Conservation (phyloP, 1,140 invertebrate genomes). For the Meloidogyne hapla region DNA sequence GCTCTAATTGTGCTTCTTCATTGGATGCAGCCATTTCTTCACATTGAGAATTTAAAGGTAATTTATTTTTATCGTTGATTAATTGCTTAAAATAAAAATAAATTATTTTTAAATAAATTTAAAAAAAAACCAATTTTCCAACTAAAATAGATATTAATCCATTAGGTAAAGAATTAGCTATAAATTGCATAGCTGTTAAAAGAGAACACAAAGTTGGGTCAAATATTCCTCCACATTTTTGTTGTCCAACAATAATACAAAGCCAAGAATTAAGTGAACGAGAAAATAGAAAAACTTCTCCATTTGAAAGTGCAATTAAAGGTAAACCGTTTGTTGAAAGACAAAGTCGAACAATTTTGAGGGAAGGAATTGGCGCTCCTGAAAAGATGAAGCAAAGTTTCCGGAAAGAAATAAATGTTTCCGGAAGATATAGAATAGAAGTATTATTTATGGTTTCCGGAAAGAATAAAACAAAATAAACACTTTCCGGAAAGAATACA, state of each 20-base stretch:
- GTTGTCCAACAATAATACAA: constrained; percentile 1
- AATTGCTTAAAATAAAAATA: neutral
- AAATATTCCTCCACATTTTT: neutral
- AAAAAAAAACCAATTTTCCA: neutral
- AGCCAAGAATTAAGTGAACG: constrained; percentile 15
- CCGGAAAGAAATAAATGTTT: neutral
- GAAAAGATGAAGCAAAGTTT: neutral
- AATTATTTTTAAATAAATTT: neutral
- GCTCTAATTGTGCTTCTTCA: constrained; percentile 18
- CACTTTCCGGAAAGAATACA: too few species aligned
- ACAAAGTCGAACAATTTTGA: constrained; percentile 19
- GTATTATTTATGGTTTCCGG: too few species aligned
- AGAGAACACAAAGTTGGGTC: neutral
- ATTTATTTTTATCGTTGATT: constrained; percentile 5
- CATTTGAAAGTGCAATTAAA: constrained; percentile 16
- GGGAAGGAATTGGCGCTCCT: neutral
- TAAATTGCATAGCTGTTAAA: constrained; percentile 2
- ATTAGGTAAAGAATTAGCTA: constrained; percentile 20
- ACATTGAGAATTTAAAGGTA: neutral
- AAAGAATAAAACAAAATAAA: too few species aligned
- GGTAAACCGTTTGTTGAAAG: constrained; percentile 19
- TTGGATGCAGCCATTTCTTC: constrained; percentile 17
- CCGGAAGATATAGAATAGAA: neutral
- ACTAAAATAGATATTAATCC: constrained; percentile 13
- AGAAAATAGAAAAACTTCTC: constrained; percentile 9